Percentiles rank a stretch among this genome's conserved stretches.
These are phyloP conservation scores for Momotus momota DNA, from an alignment of 2,797 vertebrate species.

Conservation along the genomic window DNA sequence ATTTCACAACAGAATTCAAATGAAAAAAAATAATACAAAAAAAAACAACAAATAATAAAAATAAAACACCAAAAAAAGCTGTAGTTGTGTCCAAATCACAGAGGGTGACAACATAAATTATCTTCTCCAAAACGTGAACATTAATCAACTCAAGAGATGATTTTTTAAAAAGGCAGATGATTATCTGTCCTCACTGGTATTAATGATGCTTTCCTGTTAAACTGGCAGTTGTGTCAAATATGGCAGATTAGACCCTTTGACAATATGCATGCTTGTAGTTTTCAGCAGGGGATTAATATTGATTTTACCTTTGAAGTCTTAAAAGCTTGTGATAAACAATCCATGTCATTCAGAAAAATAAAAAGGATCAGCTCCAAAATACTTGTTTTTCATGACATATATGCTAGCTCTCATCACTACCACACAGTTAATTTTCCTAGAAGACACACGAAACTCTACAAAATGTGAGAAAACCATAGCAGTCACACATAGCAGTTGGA, in stretches of 20 bases:
- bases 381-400: background rate
- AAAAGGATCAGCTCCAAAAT: slow-evolving; percentile 1
- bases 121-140: background rate
- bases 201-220: slow-evolving; percentile 6
- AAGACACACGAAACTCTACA: background rate
- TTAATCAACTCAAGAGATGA: background rate
- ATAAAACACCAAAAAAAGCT: background rate
- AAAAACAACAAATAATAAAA: background rate
- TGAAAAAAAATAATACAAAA: background rate
- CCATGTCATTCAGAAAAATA: slow-evolving; percentile 5
- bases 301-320: slow-evolving; percentile 50
- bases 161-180: background rate
- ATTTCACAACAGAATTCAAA: background rate
- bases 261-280: slow-evolving; percentile 41
- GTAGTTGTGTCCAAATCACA: background rate
- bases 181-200: background rate
- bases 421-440: background rate
- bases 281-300: slow-evolving; percentile 32
- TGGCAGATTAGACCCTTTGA: slow-evolving; percentile 17
- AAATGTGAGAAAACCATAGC: background rate
- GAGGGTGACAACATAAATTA: background rate
- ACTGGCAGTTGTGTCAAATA: slow-evolving; percentile 9
- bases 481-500: background rate
- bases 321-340: slow-evolving; percentile 38
- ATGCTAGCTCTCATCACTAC: background rate